Conservation (phyloP, 2,113 vertebrate genomes). For the Paratilapia polleni region DNA sequence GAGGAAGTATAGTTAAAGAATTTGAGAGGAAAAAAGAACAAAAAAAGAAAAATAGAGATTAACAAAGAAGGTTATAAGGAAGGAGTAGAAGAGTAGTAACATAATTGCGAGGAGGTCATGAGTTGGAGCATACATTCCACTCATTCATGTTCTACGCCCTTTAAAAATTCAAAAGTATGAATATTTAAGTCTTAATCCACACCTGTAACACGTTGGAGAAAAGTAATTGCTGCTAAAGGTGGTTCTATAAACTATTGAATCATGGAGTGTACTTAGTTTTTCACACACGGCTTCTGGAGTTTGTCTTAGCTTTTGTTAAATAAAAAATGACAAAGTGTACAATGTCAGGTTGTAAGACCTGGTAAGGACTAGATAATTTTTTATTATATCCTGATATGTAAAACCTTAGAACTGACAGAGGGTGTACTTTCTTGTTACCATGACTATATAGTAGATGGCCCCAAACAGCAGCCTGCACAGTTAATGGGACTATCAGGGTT, state of each 20-base stretch:
- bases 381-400: too few species aligned
- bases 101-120: too few species aligned
- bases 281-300: too few species aligned
- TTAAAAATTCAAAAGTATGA: not conserved
- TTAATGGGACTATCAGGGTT: slow-evolving; percentile 19
- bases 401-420: too few species aligned
- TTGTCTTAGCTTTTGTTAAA: too few species aligned
- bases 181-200: slow-evolving; percentile 2
- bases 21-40: not conserved
- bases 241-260: too few species aligned
- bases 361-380: too few species aligned
- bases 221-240: not conserved
- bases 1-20: not conserved
- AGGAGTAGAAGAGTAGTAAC: not conserved
- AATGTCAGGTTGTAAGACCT: too few species aligned
- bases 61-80: not conserved
- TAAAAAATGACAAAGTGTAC: too few species aligned
- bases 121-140: not conserved
- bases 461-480: not conserved
- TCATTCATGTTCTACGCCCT: not conserved
- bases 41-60: not conserved
- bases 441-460: not conserved
- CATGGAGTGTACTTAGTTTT: too few species aligned
- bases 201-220: not conserved
- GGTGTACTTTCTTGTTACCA: too few species aligned